These are phyloP conservation scores for Dryococelus australis DNA, from an alignment of 2,888 invertebrate species.

Conservation along the genomic window DNA sequence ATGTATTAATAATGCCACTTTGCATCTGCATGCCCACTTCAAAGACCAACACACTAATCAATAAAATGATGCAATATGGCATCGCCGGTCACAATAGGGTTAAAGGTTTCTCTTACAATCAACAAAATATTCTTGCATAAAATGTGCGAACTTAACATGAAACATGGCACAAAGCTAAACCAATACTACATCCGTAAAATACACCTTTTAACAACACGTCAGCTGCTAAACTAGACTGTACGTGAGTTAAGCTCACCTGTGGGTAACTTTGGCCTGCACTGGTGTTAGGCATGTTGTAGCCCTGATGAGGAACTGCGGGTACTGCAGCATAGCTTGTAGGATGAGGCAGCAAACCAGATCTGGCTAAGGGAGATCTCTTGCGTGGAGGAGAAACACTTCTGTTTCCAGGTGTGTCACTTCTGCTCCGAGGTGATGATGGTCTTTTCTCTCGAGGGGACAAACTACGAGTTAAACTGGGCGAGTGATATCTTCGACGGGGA, in stretches of 20 bases:
- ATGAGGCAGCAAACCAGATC: background rate
- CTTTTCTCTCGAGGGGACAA: background rate
- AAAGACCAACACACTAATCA: too few relatives aligned
- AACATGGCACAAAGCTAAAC: too few relatives aligned
- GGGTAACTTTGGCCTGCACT: background rate
- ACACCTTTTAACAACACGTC: too few relatives aligned
- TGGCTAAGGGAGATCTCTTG: background rate
- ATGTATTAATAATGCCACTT: too few relatives aligned
- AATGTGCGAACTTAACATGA: too few relatives aligned
- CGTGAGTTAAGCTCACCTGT: background rate
- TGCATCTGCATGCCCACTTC: too few relatives aligned
- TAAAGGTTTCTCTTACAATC: too few relatives aligned
- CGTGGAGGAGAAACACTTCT: background rate
- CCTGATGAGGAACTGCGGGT: background rate
- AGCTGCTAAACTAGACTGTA: too few relatives aligned
- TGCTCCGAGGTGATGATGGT: background rate
- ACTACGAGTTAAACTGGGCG: background rate
- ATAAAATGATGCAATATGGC: too few relatives aligned
- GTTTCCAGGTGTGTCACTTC: background rate
- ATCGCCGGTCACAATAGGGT: too few relatives aligned
- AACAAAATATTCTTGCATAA: too few relatives aligned
- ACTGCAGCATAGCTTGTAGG: background rate
- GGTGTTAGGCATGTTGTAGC: background rate
- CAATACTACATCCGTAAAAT: too few relatives aligned
- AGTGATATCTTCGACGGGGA: background rate